These are phyloP conservation scores for Battus philenor DNA, from an alignment of 1,140 invertebrate species.

Conservation along the genomic window DNA sequence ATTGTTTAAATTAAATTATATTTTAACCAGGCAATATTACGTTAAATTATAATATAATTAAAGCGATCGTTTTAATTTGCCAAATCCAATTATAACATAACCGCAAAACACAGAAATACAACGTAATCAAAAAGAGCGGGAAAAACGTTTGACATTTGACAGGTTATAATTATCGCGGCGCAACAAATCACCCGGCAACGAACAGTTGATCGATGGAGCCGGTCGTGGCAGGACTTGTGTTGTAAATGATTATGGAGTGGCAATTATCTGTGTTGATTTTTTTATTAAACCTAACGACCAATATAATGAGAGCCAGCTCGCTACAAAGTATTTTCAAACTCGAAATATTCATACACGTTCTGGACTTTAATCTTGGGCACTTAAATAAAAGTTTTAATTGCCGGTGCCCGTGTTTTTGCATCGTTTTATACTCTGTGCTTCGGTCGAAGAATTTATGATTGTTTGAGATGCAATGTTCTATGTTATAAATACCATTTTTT, in stretches of 20 bases:
- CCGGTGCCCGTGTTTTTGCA: neutral
- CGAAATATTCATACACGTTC: neutral
- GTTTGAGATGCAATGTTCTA: too few relatives aligned
- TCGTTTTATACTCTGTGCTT: too few relatives aligned
- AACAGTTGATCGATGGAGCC: conserved; percentile 20
- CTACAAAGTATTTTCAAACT: conserved; percentile 6
- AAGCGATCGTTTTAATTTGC: too few relatives aligned
- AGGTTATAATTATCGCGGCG: conserved; percentile 11
- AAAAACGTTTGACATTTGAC: conserved; percentile 12
- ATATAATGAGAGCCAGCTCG: conserved; percentile 4
- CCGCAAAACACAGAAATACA: too few relatives aligned
- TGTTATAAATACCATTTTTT: too few relatives aligned
- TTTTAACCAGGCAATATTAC: too few relatives aligned
- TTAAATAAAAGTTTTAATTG: neutral
- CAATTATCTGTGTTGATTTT: conserved; percentile 20
- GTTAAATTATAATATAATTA: too few relatives aligned
- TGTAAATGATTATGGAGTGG: conserved; percentile 17
- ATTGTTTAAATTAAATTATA: too few relatives aligned
- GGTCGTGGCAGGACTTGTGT: conserved; percentile 5
- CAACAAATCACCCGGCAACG: conserved; percentile 13
- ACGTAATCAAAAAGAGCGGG: conserved; percentile 7
- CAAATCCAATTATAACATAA: too few relatives aligned
- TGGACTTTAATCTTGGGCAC: neutral
- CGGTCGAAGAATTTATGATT: too few relatives aligned
- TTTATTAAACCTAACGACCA: conserved; percentile 10